Evolutionary conservation across 2,888 invertebrate species (phyloP).

Genomic region (Chrysolina haemoptera): DNA sequence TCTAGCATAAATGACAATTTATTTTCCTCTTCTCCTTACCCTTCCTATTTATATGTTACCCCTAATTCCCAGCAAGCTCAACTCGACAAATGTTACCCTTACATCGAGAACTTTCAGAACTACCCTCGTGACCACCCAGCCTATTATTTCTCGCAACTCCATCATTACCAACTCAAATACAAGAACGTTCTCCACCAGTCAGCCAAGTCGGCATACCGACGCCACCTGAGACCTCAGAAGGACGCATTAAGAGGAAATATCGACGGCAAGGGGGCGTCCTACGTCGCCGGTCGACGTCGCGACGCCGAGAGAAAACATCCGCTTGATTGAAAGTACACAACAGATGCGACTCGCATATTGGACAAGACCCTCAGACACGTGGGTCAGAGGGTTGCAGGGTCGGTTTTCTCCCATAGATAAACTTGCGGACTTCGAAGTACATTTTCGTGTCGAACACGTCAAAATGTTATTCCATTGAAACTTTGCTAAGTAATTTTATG

Average conservation of each 20-base stretch:
- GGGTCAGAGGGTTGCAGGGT: slow-evolving; percentile 3
- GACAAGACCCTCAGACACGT: slow-evolving; percentile 30
- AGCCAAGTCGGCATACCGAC: slow-evolving; percentile 28
- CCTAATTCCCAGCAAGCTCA: not conserved
- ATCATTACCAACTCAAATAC: slow-evolving; percentile 20
- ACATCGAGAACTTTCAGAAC: not conserved
- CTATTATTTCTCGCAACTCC: not conserved
- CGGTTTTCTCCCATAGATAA: not conserved
- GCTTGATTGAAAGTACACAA: slow-evolving; percentile 57
- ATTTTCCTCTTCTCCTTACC: too few relatives aligned
- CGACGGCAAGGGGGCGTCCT: slow-evolving; percentile 42
- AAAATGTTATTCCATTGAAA: slow-evolving; percentile 24
- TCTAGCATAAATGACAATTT: too few relatives aligned
- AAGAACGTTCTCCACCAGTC: slow-evolving; percentile 1
- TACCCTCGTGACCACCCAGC: not conserved
- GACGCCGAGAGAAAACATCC: slow-evolving; percentile 44
- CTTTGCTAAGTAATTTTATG: not conserved
- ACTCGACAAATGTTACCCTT: too few relatives aligned
- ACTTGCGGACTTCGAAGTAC: slow-evolving; percentile 23
- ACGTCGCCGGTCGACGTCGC: slow-evolving; percentile 43
- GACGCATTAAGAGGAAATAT: slow-evolving; percentile 39
- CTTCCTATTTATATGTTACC: too few relatives aligned
- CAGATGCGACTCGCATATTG: slow-evolving; percentile 50
- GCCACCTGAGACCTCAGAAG: slow-evolving; percentile 49
- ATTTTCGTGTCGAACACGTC: slow-evolving; percentile 25